Conservation (phyloP, 2,888 invertebrate genomes). For the Epiblema foenella region DNA sequence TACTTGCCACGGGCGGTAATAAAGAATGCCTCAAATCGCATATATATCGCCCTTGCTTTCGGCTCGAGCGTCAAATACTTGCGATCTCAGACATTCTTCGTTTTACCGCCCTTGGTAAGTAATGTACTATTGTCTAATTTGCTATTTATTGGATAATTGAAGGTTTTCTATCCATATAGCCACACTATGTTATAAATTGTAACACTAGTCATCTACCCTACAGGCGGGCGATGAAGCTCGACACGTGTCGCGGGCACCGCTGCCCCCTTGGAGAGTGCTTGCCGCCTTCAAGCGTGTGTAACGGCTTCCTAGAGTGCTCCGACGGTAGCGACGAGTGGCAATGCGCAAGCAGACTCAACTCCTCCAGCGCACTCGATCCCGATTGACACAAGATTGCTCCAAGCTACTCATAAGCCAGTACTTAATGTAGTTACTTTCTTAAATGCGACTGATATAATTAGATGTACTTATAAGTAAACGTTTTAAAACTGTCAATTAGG, state of each 20-base stretch:
- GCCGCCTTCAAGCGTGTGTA: conserved; percentile 89
- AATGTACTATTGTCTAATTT: too few species aligned
- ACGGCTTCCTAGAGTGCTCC: conserved; percentile 91
- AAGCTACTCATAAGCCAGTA: conserved; percentile 71
- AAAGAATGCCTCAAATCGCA: too few species aligned
- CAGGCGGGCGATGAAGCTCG: conserved; percentile 61
- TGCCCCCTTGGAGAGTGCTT: conserved; percentile 91
- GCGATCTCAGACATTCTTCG: too few species aligned
- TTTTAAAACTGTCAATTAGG: conserved; percentile 47
- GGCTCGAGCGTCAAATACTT: too few species aligned
- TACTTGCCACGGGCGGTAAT: too few species aligned
- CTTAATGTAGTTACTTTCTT: conserved; percentile 64
- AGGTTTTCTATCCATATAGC: too few species aligned
- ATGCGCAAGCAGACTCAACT: conserved; percentile 71
- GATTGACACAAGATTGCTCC: conserved; percentile 58
- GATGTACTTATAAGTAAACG: conserved; percentile 49
- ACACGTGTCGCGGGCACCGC: conserved; percentile 87
- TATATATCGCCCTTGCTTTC: too few species aligned
- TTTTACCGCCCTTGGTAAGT: too few species aligned
- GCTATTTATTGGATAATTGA: too few species aligned
- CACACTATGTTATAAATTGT: too few species aligned
- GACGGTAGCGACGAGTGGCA: conserved; percentile 90
- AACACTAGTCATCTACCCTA: too few species aligned
- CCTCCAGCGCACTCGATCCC: conserved; percentile 64
- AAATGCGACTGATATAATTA: conserved; percentile 82